Percentiles rank a stretch among this genome's conserved stretches.
These are phyloP conservation scores for Oriolus oriolus DNA, from an alignment of 2,113 vertebrate species.

Conservation along the genomic window DNA sequence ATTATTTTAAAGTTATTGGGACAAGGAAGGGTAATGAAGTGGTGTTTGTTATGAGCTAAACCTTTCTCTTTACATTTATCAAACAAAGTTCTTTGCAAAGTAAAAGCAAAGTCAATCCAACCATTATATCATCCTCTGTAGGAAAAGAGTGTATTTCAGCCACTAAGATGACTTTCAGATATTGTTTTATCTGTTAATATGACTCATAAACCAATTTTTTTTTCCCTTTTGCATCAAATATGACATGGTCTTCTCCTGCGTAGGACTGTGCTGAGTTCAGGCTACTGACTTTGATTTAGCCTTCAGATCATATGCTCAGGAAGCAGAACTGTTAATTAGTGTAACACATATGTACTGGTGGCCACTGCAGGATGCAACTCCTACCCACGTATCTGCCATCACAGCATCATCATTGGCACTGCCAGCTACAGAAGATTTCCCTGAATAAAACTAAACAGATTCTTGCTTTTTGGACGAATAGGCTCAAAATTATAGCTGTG, in stretches of 20 bases:
- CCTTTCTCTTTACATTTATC: background rate
- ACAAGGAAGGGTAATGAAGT: background rate
- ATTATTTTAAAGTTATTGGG: background rate
- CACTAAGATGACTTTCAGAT: background rate
- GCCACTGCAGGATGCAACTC: background rate
- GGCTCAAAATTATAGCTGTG: background rate
- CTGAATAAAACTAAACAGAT: background rate
- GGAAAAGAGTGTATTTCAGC: background rate
- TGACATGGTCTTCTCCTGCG: background rate
- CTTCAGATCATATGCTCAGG: constrained; percentile 34
- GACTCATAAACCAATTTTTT: background rate
- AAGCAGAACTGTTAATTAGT: constrained; percentile 36
- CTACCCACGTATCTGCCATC: background rate
- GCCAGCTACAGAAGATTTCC: background rate
- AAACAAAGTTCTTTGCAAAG: background rate
- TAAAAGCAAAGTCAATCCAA: background rate
- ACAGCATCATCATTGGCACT: background rate
- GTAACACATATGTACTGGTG: background rate
- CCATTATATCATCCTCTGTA: background rate
- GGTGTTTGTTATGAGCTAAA: background rate
- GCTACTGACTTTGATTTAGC: background rate
- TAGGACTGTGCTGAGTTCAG: background rate
- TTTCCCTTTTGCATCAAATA: background rate
- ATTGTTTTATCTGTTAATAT: background rate
- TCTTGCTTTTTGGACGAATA: background rate